phyloP scores from a whole-genome alignment of 2,113 vertebrate species.

The Lepisosteus osseus region DNA sequence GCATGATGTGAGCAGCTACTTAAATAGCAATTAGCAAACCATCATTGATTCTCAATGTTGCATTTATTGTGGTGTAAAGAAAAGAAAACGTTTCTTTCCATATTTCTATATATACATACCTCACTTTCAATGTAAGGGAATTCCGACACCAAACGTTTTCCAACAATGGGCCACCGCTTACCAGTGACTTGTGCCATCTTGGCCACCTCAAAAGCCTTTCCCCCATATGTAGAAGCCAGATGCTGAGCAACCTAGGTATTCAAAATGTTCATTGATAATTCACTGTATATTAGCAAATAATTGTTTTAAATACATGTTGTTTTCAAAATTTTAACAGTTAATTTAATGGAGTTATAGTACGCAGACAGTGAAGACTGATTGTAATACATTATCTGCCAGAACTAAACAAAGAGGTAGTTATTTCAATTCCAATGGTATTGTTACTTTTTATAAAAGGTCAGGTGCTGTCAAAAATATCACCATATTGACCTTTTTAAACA shows the following conservation, averaged over 20 bases:
- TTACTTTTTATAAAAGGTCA: slow-evolving; percentile 79
- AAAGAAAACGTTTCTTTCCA: too few relatives aligned
- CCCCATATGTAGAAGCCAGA: slow-evolving; percentile 72
- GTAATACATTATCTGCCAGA: slow-evolving; percentile 73
- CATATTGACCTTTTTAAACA: slow-evolving; percentile 83
- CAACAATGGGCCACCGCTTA: slow-evolving; percentile 92
- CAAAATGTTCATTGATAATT: slow-evolving; percentile 52
- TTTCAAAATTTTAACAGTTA: neutral
- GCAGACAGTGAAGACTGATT: slow-evolving; percentile 67
- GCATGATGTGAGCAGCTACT: too few relatives aligned
- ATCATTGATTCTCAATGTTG: too few relatives aligned
- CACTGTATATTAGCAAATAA: slow-evolving; percentile 52
- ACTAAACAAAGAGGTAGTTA: slow-evolving; percentile 76
- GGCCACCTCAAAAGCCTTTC: slow-evolving; percentile 83
- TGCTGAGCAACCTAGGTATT: slow-evolving; percentile 78
- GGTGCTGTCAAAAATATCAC: slow-evolving; percentile 77
- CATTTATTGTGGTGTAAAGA: neutral
- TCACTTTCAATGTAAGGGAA: slow-evolving; percentile 96
- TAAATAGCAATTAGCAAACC: too few relatives aligned
- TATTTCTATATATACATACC: slow-evolving; percentile 57
- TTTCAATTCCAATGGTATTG: slow-evolving; percentile 78
- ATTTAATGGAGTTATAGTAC: slow-evolving; percentile 47
- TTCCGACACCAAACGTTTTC: slow-evolving; percentile 89
- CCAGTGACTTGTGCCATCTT: slow-evolving; percentile 82
- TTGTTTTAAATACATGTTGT: slow-evolving; percentile 47